phyloP scores from a whole-genome alignment of 2,888 invertebrate genomes.

The Linhomoeus sp. region DNA sequence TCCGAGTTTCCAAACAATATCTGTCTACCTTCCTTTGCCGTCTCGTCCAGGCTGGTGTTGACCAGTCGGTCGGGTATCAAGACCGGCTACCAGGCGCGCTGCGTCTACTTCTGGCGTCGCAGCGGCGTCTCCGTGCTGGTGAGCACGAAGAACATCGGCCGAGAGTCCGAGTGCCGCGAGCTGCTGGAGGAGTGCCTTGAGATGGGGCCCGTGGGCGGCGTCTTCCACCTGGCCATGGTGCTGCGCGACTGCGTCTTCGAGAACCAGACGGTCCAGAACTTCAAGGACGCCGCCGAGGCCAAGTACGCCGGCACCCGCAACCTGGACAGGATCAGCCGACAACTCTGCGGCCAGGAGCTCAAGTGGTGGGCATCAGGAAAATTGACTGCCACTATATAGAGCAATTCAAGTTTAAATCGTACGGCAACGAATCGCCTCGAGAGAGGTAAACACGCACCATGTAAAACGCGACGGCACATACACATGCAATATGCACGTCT shows the following conservation, averaged over 20 bases:
- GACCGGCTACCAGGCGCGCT: slow-evolving; percentile 73
- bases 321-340: slow-evolving; percentile 55
- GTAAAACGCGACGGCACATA: no score
- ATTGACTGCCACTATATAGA: no score
- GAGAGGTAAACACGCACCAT: no score
- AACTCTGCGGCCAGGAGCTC: slow-evolving; percentile 45
- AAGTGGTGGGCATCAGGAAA: no score
- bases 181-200: slow-evolving; percentile 17
- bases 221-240: slow-evolving; percentile 83
- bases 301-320: slow-evolving; percentile 58
- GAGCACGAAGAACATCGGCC: slow-evolving; percentile 22
- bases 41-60: slow-evolving; percentile 41
- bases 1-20: no score
- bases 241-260: slow-evolving; percentile 34
- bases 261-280: slow-evolving; percentile 29
- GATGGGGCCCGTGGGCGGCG: slow-evolving; percentile 44
- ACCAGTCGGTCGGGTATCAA: slow-evolving; percentile 72
- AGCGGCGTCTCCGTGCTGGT: slow-evolving; percentile 22
- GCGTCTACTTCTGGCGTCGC: slow-evolving; percentile 43
- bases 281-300: slow-evolving; percentile 42
- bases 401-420: no score
- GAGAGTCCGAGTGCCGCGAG: slow-evolving; percentile 10
- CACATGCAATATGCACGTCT: no score
- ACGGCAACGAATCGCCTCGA: no score
- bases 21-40: no score